These are phyloP conservation scores for Chorisops tibialis DNA, from an alignment of 2,888 invertebrate species.

Conservation along the genomic window DNA sequence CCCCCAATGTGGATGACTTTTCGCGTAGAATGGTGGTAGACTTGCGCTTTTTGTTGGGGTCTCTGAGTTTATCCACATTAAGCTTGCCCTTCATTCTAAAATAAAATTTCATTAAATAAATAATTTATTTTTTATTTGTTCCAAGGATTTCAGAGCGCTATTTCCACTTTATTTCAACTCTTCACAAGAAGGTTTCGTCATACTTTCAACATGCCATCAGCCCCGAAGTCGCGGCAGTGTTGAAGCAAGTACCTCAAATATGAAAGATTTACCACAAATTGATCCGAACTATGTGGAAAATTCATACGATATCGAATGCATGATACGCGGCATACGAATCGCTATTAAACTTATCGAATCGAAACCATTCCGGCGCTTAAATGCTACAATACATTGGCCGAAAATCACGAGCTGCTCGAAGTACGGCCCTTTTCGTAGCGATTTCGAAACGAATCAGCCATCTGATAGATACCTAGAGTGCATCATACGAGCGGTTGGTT, in stretches of 20 bases:
- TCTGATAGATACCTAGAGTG: constrained; percentile 63
- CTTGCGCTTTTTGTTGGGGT: too few species aligned
- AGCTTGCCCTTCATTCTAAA: too few species aligned
- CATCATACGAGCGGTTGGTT: constrained; percentile 59
- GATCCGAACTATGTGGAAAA: constrained; percentile 71
- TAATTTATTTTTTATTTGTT: constrained; percentile 19
- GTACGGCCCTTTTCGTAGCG: constrained; percentile 54
- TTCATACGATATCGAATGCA: constrained; percentile 61
- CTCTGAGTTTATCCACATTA: too few species aligned
- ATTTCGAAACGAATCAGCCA: constrained; percentile 44
- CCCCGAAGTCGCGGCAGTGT: constrained; percentile 70
- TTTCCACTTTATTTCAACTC: constrained; percentile 65
- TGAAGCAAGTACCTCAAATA: constrained; percentile 57
- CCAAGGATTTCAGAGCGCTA: constrained; percentile 60
- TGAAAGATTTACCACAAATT: constrained; percentile 62
- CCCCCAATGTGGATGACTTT: too few species aligned
- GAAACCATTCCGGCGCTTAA: constrained; percentile 58
- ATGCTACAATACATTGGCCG: constrained; percentile 65
- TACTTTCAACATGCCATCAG: constrained; percentile 64
- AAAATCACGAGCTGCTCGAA: constrained; percentile 58
- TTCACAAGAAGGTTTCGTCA: constrained; percentile 66
- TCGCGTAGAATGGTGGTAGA: too few species aligned
- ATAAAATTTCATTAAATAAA: not conserved
- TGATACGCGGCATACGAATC: constrained; percentile 60
- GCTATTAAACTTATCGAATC: constrained; percentile 56